Percentiles rank a stretch among this genome's conserved stretches.
Conservation (phyloP, 2,888 invertebrate genomes). For the Melinaea marsaeus region DNA sequence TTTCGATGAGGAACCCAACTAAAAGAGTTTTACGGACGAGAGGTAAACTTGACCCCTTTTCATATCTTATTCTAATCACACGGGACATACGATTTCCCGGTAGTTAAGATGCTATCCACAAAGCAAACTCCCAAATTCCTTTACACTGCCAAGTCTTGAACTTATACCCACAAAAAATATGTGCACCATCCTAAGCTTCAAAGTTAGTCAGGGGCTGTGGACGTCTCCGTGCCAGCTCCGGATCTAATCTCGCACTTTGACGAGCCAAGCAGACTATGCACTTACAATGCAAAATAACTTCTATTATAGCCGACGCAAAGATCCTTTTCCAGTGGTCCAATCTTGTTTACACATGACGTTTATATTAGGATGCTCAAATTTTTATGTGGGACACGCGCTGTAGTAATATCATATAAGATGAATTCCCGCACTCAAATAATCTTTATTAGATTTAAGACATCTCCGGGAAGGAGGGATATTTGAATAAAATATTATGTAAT, state of each 20-base stretch:
- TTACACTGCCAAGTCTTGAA: conserved; percentile 18
- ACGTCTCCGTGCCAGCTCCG: conserved; percentile 22
- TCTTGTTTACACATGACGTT: conserved; percentile 27
- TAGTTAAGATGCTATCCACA: conserved; percentile 8
- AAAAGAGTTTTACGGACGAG: background rate
- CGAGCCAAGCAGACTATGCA: conserved; percentile 23
- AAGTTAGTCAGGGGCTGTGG: conserved; percentile 22
- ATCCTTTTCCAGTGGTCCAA: background rate
- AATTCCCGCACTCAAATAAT: conserved; percentile 18
- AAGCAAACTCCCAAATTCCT: conserved; percentile 18
- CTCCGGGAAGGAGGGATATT: background rate
- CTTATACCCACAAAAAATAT: conserved; percentile 30
- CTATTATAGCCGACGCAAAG: background rate
- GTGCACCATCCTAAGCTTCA: conserved; percentile 27
- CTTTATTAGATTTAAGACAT: conserved; percentile 17
- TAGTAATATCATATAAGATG: conserved; percentile 20
- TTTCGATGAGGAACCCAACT: background rate
- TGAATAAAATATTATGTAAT: too few species aligned
- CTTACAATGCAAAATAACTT: conserved; percentile 6
- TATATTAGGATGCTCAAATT: conserved; percentile 27
- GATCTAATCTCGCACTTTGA: conserved; percentile 29
- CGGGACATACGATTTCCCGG: background rate
- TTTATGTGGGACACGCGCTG: conserved; percentile 16
- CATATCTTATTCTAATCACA: background rate
- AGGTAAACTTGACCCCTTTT: background rate